Conservation (phyloP, 2,113 vertebrate species). For the Dicentrarchus labrax region DNA sequence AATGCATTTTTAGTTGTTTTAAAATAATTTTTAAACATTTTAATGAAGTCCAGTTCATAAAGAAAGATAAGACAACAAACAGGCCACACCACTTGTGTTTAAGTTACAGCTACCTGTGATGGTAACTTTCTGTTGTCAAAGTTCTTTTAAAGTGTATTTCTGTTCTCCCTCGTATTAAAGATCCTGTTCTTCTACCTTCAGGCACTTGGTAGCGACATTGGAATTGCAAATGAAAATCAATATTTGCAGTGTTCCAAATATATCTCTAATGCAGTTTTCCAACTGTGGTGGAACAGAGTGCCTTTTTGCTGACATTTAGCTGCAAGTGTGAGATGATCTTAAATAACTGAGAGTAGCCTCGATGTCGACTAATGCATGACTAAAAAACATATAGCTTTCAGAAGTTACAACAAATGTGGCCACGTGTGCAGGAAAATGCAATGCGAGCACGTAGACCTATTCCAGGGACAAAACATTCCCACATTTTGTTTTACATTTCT, state of each 20-base stretch:
- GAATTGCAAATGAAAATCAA: constrained; percentile 2
- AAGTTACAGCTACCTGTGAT: neutral
- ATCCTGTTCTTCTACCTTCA: neutral
- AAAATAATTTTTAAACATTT: too few relatives aligned
- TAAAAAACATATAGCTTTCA: neutral
- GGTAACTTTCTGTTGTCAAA: neutral
- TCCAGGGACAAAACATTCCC: neutral
- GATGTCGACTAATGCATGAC: neutral
- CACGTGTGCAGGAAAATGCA: neutral
- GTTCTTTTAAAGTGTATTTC: neutral
- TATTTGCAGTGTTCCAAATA: neutral
- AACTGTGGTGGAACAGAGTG: neutral
- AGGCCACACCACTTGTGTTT: neutral
- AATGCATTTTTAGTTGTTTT: neutral
- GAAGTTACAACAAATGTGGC: neutral
- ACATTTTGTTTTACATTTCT: neutral
- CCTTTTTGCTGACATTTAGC: neutral
- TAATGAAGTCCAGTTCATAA: neutral
- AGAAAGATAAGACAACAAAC: neutral
- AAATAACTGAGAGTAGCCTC: neutral
- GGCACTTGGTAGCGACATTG: neutral
- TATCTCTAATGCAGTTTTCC: neutral
- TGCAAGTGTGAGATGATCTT: neutral
- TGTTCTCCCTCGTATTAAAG: neutral
- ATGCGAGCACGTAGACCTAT: neutral